These are phyloP conservation scores for Pseudococcus jackbeardsleyi DNA, from an alignment of 2,888 invertebrate species.

Conservation along the genomic window DNA sequence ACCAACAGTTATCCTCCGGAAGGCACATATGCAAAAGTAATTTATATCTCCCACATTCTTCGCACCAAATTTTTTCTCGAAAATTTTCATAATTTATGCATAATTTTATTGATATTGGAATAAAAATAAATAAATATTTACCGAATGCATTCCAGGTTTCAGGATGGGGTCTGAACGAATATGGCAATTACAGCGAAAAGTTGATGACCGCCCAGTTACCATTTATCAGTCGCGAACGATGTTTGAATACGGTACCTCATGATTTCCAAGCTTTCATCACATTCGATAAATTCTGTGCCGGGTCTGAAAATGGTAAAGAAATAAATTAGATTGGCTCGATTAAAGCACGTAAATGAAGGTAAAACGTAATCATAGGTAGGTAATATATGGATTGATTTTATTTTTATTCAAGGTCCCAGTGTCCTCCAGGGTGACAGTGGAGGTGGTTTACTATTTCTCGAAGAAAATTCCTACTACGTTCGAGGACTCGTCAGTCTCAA, in stretches of 20 bases:
- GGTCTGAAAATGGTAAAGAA: slow-evolving; percentile 66
- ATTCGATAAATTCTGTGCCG: slow-evolving; percentile 68
- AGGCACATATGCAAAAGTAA: neutral
- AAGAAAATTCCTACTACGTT: neutral
- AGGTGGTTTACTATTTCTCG: slow-evolving; percentile 31
- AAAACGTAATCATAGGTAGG: no score
- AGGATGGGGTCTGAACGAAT: slow-evolving; percentile 67
- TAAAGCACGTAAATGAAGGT: neutral
- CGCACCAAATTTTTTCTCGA: no score
- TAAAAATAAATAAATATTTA: no score
- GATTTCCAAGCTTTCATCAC: slow-evolving; percentile 67
- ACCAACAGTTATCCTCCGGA: neutral
- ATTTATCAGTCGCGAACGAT: slow-evolving; percentile 66
- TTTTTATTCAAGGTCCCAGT: neutral
- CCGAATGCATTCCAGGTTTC: neutral
- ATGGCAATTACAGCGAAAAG: slow-evolving; percentile 62
- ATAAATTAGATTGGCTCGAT: slow-evolving; percentile 56
- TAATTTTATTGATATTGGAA: no score
- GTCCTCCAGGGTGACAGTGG: slow-evolving; percentile 40
- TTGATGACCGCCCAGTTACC: slow-evolving; percentile 66
- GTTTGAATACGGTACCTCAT: slow-evolving; percentile 62
- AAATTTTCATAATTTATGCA: no score
- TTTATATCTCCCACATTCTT: neutral
- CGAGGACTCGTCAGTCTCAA: slow-evolving; percentile 44
- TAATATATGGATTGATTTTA: neutral